Conservation (phyloP, 2,797 vertebrate species). For the Xenentodon cancila region DNA sequence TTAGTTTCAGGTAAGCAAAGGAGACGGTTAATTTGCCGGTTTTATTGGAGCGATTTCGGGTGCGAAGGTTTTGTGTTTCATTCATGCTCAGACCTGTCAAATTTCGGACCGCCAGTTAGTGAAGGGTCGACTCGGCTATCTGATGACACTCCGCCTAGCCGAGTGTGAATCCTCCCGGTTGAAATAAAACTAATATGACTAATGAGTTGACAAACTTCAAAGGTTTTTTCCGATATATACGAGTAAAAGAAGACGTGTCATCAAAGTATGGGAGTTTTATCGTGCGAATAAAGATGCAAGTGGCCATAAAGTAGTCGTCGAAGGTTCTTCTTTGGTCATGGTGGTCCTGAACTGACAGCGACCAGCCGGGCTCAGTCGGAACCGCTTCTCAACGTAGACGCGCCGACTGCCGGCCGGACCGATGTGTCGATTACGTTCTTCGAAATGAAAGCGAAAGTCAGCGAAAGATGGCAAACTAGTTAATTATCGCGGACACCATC, state of each 20-base stretch:
- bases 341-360: constrained; percentile 85
- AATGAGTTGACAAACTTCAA: constrained; percentile 44
- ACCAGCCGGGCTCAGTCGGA: constrained; percentile 40
- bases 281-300: background rate
- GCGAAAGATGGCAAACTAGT: constrained; percentile 17
- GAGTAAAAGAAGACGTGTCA: background rate
- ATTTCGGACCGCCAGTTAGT: constrained; percentile 55
- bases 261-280: constrained; percentile 36
- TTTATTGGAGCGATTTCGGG: background rate
- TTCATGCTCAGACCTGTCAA: constrained; percentile 70
- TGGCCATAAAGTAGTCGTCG: constrained; percentile 25
- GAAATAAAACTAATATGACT: too few species aligned
- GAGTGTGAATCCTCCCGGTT: constrained; percentile 23
- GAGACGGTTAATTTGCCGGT: too few species aligned
- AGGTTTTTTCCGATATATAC: background rate
- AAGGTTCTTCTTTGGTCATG: constrained; percentile 39
- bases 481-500: constrained; percentile 50
- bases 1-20: constrained; percentile 42
- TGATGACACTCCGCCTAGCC: constrained; percentile 64
- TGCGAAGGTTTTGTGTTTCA: constrained; percentile 21
- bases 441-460: constrained; percentile 33
- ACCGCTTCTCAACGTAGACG: constrained; percentile 1
- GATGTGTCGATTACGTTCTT: background rate
- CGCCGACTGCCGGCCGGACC: background rate
- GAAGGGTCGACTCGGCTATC: constrained; percentile 70